Evolutionary conservation across 1,140 invertebrate genomes (phyloP).

Genomic region (Drosophila sucinea): DNA sequence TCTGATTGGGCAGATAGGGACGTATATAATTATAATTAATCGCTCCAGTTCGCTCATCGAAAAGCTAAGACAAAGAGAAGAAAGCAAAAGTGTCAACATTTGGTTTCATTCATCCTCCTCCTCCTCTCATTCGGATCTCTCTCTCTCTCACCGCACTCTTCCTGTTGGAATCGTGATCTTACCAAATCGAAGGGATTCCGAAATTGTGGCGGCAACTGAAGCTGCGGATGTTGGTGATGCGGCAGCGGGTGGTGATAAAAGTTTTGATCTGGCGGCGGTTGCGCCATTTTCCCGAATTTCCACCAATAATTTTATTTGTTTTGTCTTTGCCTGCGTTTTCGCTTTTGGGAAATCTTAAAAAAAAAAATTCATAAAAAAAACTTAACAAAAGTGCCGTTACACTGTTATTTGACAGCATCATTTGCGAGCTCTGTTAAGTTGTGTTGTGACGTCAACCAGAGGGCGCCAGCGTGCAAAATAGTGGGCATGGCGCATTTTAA

Average conservation of each 20-base stretch:
- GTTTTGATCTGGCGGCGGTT: constrained; percentile 78
- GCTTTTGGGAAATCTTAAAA: constrained; percentile 19
- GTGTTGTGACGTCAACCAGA: too few relatives aligned
- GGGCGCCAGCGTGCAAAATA: not conserved
- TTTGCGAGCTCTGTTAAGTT: not conserved
- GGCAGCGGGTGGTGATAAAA: constrained; percentile 72
- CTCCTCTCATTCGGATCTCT: constrained; percentile 1
- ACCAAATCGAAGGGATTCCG: constrained; percentile 77
- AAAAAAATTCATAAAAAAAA: constrained; percentile 3
- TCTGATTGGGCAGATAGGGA: constrained; percentile 73
- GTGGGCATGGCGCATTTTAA: not conserved
- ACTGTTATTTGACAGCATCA: not conserved
- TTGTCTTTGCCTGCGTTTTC: constrained; percentile 19
- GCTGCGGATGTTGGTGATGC: constrained; percentile 67
- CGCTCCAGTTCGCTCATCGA: constrained; percentile 73
- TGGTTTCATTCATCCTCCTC: constrained; percentile 6
- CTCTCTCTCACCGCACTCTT: not conserved
- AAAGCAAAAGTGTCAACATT: constrained; percentile 17
- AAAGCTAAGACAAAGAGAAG: constrained; percentile 52
- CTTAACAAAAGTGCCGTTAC: not conserved
- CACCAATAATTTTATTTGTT: constrained; percentile 23
- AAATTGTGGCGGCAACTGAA: constrained; percentile 77
- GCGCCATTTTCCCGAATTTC: constrained; percentile 73
- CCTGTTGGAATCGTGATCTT: constrained; percentile 23
- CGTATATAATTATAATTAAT: constrained; percentile 79